Evolutionary conservation across 2,888 invertebrate genomes (phyloP), one percentile per base, ranked within the genome.

Genomic region (Diaperis boleti): DNA sequence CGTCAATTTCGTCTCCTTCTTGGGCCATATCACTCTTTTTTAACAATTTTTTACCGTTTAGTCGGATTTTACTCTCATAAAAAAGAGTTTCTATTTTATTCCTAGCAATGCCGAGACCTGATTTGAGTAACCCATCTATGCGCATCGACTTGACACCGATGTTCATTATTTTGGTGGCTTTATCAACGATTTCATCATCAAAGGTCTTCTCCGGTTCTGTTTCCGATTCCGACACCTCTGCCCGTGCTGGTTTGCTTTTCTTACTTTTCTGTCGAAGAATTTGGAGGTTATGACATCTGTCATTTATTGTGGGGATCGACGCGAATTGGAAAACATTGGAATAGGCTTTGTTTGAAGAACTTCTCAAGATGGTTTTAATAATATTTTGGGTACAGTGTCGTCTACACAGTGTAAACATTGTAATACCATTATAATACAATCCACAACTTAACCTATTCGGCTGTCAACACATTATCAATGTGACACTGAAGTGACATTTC

Each of bases 71-170:
- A 75, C 90, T 92, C 68, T 91, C 90, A 82, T 93, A 94, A 78
- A 95, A 92, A 45, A 88, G 81, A 50, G 86, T 85, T 76, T 94
- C 94, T 35, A 93, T 84, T 87, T 93, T 94, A 77, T 90, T 92
- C 77, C 92, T 86, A 22, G 92, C 87, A 57, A 92, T 83, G 56
- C 86, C 86, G 8, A 93, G 81, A 11, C 87, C 90, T 29, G 86
- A 83, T 81, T 92, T 93, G 1, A 92, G 71, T 50, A 94, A 76
- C 1, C 85, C 80, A 82, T 94, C 94, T 1, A 89, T 82, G 70
- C 94, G 84, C 73, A 91, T 78, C 0, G 92, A 90, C 59, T 86
- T 85, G 4, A 92, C 83, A 62, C 83, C 85, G 11, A 87, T 81
- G 74, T 85, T 88, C 0, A 91, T 73, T 10, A 90, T 79, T 82